Evolutionary conservation across 2,888 invertebrate species (phyloP).

Genomic region (Rhyacophila evoluta): DNA sequence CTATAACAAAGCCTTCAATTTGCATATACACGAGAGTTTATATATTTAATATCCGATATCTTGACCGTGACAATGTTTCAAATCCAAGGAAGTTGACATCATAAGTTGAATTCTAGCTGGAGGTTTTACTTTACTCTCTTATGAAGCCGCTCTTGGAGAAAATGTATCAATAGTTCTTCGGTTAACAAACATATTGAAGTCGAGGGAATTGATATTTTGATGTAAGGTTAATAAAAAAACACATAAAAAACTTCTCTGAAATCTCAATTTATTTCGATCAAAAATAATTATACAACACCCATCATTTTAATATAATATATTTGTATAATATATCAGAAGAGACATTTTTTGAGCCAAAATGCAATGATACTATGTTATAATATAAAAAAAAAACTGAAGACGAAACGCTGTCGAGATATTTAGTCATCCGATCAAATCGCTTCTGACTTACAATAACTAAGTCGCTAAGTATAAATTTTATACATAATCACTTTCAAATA

Average conservation of each 20-base stretch:
- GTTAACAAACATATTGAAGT: too few relatives aligned
- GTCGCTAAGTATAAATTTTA: constrained; percentile 13
- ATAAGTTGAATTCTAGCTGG: too few relatives aligned
- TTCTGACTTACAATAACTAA: neutral
- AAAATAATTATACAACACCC: constrained; percentile 22
- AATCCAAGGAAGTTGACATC: too few relatives aligned
- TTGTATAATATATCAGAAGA: constrained; percentile 5
- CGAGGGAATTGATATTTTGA: too few relatives aligned
- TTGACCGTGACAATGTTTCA: too few relatives aligned
- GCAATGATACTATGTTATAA: neutral
- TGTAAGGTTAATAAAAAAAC: too few relatives aligned
- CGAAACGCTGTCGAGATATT: neutral
- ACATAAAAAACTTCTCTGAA: neutral
- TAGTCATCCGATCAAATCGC: neutral
- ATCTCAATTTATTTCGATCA: constrained; percentile 21
- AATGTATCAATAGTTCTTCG: too few relatives aligned
- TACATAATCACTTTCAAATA: neutral
- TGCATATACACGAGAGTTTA: too few relatives aligned
- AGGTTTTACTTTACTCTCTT: too few relatives aligned
- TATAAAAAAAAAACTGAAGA: neutral
- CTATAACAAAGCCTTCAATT: too few relatives aligned
- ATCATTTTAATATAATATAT: constrained; percentile 21
- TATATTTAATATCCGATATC: too few relatives aligned
- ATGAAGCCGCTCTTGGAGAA: too few relatives aligned
- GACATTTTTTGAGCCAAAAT: constrained; percentile 24